Percentiles rank a stretch among this genome's conserved stretches.
Evolutionary conservation across 2,797 vertebrate species (phyloP).

Genomic region (Columba guinea): DNA sequence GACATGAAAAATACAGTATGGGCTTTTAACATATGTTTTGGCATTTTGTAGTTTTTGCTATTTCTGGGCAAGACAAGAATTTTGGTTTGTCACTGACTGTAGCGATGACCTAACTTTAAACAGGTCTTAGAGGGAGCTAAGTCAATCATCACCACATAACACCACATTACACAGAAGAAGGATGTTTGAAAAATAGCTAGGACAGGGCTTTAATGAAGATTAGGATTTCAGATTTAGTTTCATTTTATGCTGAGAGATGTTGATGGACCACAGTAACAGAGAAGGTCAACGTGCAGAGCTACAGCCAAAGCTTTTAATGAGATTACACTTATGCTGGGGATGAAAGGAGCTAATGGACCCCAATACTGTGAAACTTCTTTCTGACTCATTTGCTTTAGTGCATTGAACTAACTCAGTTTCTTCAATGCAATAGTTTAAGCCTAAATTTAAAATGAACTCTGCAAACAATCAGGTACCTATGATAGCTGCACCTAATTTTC

Average conservation of each 20-base stretch:
- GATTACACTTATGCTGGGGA: neutral
- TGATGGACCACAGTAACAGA: fast-evolving
- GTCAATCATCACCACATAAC: neutral
- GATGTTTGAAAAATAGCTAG: neutral
- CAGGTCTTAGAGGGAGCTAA: neutral
- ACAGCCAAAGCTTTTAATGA: neutral
- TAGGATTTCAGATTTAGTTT: neutral
- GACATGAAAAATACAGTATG: neutral
- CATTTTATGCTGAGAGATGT: neutral
- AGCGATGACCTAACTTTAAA: neutral
- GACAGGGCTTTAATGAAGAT: neutral
- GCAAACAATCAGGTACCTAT: neutral
- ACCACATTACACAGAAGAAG: neutral
- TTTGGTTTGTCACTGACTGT: neutral
- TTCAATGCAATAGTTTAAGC: neutral
- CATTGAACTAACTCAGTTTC: neutral
- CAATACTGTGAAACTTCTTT: neutral
- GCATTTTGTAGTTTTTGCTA: neutral
- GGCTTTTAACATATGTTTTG: neutral
- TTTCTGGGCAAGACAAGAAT: neutral
- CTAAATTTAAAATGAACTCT: neutral
- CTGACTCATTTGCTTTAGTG: neutral
- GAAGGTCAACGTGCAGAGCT: fast-evolving
- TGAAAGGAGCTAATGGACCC: neutral
- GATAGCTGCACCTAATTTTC: neutral